A percentile compares a stretch with the other conserved stretches of the same genome.
These are phyloP conservation scores for Ectropis grisescens DNA, from an alignment of 1,140 invertebrate species.

Conservation along the genomic window DNA sequence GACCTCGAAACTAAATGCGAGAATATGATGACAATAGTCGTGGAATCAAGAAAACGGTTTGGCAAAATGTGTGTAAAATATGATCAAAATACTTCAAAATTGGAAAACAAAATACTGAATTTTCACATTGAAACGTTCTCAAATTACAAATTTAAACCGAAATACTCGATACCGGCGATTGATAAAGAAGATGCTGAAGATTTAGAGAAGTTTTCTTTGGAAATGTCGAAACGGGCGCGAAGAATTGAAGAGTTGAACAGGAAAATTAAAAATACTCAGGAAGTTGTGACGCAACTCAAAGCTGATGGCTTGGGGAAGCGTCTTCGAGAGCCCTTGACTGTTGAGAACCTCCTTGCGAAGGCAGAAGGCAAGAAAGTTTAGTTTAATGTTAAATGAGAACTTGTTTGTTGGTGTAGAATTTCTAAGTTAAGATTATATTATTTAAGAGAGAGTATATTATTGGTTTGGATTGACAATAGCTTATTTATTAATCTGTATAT, in stretches of 20 bases:
- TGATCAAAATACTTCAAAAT: slow-evolving; percentile 29
- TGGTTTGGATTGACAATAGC: too few species aligned
- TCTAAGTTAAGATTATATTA: too few species aligned
- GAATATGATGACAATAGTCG: slow-evolving; percentile 44
- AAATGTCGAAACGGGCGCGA: slow-evolving; percentile 25
- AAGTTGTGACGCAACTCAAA: slow-evolving; percentile 34
- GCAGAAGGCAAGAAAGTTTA: slow-evolving; percentile 27
- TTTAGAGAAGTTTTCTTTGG: slow-evolving; percentile 27
- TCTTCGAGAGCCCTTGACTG: slow-evolving; percentile 24
- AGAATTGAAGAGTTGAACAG: slow-evolving; percentile 25
- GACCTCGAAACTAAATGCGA: slow-evolving; percentile 41
- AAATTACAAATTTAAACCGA: slow-evolving; percentile 31
- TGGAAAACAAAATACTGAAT: slow-evolving; percentile 45
- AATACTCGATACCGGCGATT: slow-evolving; percentile 20
- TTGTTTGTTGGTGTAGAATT: too few species aligned
- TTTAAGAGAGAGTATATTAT: too few species aligned
- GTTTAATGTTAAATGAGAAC: too few species aligned
- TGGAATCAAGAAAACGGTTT: slow-evolving; percentile 43
- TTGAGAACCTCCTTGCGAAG: slow-evolving; percentile 23
- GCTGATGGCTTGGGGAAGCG: slow-evolving; percentile 24
- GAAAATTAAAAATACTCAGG: slow-evolving; percentile 27
- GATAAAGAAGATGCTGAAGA: slow-evolving; percentile 24
- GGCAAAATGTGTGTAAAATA: slow-evolving; percentile 49
- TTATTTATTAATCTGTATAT: too few species aligned
- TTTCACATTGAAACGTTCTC: slow-evolving; percentile 32